These are phyloP conservation scores for Rhinoderma darwinii DNA, from an alignment of 2,113 vertebrate species.

Conservation along the genomic window DNA sequence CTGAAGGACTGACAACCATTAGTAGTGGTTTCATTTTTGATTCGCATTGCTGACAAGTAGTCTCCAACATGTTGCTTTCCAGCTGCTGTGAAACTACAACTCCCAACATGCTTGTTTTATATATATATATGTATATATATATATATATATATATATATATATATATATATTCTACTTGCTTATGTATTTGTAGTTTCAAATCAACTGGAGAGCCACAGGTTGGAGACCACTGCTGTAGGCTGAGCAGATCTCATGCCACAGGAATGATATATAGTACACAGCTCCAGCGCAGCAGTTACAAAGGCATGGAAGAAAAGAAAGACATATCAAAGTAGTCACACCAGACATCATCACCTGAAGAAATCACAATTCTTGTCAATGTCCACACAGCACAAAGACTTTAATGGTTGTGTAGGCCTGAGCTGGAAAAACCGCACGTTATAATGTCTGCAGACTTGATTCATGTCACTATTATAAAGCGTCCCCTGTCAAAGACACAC, in stretches of 20 bases:
- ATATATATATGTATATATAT: no score
- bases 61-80: no score
- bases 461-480: constrained; percentile 40
- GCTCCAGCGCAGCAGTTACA: not conserved
- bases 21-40: not conserved
- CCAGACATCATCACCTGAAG: not conserved
- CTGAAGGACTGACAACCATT: not conserved
- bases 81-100: no score
- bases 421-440: not conserved
- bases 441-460: constrained; percentile 20
- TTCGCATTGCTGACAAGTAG: no score
- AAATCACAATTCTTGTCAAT: not conserved
- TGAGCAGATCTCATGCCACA: not conserved
- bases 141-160: no score
- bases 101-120: no score
- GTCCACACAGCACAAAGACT: not conserved
- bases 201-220: not conserved
- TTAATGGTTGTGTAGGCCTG: not conserved
- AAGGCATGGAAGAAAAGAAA: not conserved
- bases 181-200: no score
- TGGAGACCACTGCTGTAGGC: not conserved
- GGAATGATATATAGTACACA: not conserved
- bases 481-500: constrained; percentile 43
- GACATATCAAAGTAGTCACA: not conserved
- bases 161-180: no score